Conservation (phyloP, 2,797 vertebrate species). For the Vultur gryphus region DNA sequence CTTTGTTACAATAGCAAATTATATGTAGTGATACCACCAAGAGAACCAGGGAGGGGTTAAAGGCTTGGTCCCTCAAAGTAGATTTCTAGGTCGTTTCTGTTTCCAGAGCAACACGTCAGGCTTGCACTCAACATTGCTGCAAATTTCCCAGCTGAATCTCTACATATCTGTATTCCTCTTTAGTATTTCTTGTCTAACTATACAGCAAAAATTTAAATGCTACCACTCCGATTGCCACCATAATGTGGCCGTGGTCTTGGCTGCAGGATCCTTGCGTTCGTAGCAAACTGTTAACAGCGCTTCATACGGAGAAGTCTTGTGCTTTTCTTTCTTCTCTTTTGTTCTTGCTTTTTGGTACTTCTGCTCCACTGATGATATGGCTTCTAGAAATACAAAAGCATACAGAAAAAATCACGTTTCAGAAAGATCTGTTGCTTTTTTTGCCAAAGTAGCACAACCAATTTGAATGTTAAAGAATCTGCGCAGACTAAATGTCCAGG, state of each 20-base stretch:
- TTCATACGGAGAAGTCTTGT: not conserved
- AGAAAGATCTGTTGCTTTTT: not conserved
- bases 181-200: not conserved
- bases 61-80: not conserved
- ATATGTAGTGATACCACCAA: not conserved
- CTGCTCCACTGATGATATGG: not conserved
- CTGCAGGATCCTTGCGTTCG: not conserved
- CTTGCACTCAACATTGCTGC: not conserved
- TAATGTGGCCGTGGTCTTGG: not conserved
- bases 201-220: not conserved
- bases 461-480: not conserved
- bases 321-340: not conserved
- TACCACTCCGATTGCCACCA: not conserved
- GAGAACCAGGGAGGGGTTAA: not conserved
- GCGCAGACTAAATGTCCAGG: conserved; percentile 5
- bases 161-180: not conserved
- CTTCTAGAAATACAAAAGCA: not conserved
- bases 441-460: not conserved
- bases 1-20: not conserved
- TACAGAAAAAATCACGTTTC: not conserved
- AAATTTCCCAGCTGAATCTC: not conserved
- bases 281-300: not conserved
- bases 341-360: not conserved
- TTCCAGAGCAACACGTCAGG: not conserved
- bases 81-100: not conserved